These are phyloP conservation scores for Hucho hucho DNA, from an alignment of 2,113 vertebrate genomes.

Conservation along the genomic window DNA sequence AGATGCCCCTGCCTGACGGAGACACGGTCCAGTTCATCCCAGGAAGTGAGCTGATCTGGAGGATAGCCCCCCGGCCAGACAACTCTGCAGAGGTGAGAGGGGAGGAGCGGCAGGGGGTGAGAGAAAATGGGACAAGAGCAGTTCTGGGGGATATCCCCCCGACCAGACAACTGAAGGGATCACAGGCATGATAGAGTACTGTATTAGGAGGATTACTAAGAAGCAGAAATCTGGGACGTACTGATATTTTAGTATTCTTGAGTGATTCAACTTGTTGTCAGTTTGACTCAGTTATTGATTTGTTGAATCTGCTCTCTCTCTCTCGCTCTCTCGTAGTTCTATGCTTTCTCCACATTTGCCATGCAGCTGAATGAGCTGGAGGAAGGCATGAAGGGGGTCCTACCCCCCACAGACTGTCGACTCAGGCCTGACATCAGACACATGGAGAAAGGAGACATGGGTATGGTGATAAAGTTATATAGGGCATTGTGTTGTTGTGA, in stretches of 20 bases:
- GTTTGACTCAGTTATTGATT: not conserved
- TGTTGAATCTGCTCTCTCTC: not conserved
- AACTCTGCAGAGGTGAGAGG: slow-evolving; percentile 86
- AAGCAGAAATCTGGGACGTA: not conserved
- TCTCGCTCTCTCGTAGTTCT: slow-evolving; percentile 77
- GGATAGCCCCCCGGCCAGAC: slow-evolving; percentile 89
- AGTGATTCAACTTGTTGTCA: not conserved
- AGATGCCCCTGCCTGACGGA: slow-evolving; percentile 88
- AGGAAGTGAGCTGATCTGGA: slow-evolving; percentile 92
- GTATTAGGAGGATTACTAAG: not conserved
- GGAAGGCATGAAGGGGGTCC: slow-evolving; percentile 85
- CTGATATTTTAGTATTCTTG: not conserved
- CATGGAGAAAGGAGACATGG: slow-evolving; percentile 96
- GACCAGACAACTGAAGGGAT: slow-evolving; percentile 84
- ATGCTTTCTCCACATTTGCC: slow-evolving; percentile 94
- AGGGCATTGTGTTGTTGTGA: not conserved
- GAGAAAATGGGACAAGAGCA: not conserved
- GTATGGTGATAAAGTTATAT: slow-evolving; percentile 62
- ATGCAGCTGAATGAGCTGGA: slow-evolving; percentile 94
- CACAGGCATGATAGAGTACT: slow-evolving; percentile 75
- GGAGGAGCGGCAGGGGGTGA: not conserved
- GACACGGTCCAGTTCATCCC: slow-evolving; percentile 92
- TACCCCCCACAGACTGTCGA: slow-evolving; percentile 91
- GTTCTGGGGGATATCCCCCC: slow-evolving; percentile 65
- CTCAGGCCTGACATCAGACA: slow-evolving; percentile 92